Percentiles rank a stretch among this genome's conserved stretches.
Conservation (phyloP, 2,113 vertebrate genomes). For the Dascyllus trimaculatus region DNA sequence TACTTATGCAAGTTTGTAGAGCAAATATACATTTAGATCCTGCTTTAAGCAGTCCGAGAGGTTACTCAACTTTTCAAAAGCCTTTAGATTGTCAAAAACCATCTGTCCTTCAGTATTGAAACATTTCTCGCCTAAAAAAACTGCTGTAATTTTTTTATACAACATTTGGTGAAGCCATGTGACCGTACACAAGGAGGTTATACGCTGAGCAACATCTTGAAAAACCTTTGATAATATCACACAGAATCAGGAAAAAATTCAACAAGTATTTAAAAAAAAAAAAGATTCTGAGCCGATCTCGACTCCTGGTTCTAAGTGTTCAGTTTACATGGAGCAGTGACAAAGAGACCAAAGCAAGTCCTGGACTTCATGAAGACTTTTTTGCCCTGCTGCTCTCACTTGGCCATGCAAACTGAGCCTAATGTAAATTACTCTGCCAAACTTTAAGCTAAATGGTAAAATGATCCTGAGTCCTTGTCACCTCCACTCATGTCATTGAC, state of each 20-base stretch:
- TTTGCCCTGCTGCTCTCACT: constrained; percentile 58
- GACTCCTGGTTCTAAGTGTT: constrained; percentile 22
- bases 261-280: not conserved
- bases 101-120: no score
- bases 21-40: no score
- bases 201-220: not conserved
- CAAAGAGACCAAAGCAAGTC: constrained; percentile 63
- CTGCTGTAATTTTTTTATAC: not conserved
- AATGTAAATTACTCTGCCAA: constrained; percentile 81
- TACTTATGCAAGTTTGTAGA: no score
- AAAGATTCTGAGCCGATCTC: not conserved
- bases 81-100: no score
- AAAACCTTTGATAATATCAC: not conserved
- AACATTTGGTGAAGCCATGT: not conserved
- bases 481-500: constrained; percentile 82
- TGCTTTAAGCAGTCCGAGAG: no score
- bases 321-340: constrained; percentile 53
- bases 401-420: constrained; percentile 67
- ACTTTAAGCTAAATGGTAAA: constrained; percentile 81
- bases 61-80: no score
- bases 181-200: not conserved
- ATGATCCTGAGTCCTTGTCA: constrained; percentile 83
- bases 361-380: constrained; percentile 43
- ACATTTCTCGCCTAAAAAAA: not conserved
- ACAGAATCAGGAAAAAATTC: no score